Base-by-base conservation (phyloP, 2,797 vertebrate genomes). In the Hydrolagus colliei region DNA sequence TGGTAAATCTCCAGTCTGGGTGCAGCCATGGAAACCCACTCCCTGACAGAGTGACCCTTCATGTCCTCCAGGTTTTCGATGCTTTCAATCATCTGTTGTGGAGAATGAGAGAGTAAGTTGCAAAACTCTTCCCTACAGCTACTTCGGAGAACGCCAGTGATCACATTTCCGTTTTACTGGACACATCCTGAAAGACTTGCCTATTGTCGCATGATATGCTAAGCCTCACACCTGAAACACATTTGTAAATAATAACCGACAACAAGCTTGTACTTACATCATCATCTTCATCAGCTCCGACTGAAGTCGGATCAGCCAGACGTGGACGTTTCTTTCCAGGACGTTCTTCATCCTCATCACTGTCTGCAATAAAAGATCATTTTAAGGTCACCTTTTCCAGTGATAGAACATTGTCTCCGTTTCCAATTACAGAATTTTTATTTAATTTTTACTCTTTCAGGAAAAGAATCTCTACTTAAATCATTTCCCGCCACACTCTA, bases 21-120 rank as follows among this genome's bases (percentile, higher is more conserved):
- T 0, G 96, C 98, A 0, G 95, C 95, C 97, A 99, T 97, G 88
- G 97, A 98, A 59, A 98, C 98, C 98, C 98, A 99, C 90, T 99
- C 98, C 3, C 97, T 93, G 87, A 99, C 98, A 0, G 96, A 94
- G 92, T 98, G 97, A 2, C 98, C 97, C 90, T 99, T 99, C 95
- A 99, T 97, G 89, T 99, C 98, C 88, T 99, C 98, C 90, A 99
- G 91, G 90, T 99, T 99, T 90, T 99, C 98, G 0, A 99, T 98
- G 91, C 98, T 99, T 91, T 99, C 98, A 0, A 99, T 99, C 97
- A 99, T 97, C 85, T 99, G 86, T 52, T 41, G 10, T 10, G 5
- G 32, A 73, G 12, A 63, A 86, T 5, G 16, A 11, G 12, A n/a
- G n/a, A 41, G 22, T 7, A 61, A 20, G 68, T 52, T 52, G 4